Evolutionary conservation across 2,888 invertebrate genomes (phyloP).

Genomic region (Apamea epomidion): DNA sequence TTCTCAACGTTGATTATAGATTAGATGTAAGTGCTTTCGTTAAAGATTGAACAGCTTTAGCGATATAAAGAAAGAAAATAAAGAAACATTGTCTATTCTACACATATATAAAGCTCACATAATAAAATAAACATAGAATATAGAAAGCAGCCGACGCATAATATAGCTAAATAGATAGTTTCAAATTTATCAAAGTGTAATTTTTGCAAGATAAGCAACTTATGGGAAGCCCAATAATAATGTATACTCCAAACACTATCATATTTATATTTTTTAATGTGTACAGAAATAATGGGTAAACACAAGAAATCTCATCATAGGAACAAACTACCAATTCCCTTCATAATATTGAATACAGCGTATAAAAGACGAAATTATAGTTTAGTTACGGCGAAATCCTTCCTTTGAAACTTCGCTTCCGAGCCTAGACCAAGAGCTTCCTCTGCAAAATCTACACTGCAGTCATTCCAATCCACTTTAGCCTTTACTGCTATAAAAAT

Average conservation of each 20-base stretch:
- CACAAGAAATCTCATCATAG: constrained; percentile 1
- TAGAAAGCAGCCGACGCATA: not conserved
- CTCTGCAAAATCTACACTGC: constrained; percentile 45
- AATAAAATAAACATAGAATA: too few relatives aligned
- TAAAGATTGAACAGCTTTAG: not conserved
- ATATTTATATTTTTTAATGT: not conserved
- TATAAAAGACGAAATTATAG: constrained; percentile 53
- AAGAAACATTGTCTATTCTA: not conserved
- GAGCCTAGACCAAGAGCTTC: constrained; percentile 71
- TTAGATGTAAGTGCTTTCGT: not conserved
- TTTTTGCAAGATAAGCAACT: not conserved
- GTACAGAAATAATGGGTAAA: not conserved
- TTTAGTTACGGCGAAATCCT: constrained; percentile 71
- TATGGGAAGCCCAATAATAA: not conserved
- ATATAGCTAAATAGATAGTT: not conserved
- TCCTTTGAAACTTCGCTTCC: constrained; percentile 69
- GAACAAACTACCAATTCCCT: constrained; percentile 32
- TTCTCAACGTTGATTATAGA: not conserved
- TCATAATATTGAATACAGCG: constrained; percentile 70
- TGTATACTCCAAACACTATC: not conserved
- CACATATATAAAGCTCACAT: too few relatives aligned
- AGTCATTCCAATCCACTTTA: constrained; percentile 46
- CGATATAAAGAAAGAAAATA: not conserved
- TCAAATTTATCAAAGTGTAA: not conserved
- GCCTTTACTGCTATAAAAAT: constrained; percentile 33